Percentiles rank a stretch among this genome's conserved stretches.
phyloP scores from a whole-genome alignment of 2,797 vertebrate genomes.

The Hyperoplus lanceolatus region DNA sequence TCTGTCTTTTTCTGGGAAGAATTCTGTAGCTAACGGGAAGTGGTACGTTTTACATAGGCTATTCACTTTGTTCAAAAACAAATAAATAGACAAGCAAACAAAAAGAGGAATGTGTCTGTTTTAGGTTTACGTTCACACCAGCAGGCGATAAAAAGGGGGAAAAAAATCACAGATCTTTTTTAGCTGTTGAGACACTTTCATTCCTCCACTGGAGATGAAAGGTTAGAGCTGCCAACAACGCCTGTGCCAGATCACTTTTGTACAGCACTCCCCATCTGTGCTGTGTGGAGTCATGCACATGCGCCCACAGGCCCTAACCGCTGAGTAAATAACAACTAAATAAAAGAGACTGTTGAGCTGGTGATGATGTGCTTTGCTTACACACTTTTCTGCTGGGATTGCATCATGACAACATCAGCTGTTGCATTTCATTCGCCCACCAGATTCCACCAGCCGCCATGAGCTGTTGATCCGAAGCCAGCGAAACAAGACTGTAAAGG shows the following conservation, averaged over 20 bases:
- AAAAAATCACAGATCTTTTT: not conserved
- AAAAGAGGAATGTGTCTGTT: slow-evolving; percentile 16
- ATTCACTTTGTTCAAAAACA: slow-evolving; percentile 26
- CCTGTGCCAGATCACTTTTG: slow-evolving; percentile 19
- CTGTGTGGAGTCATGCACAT: slow-evolving; percentile 30
- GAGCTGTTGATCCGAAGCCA: slow-evolving; percentile 55
- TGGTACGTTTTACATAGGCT: slow-evolving; percentile 34
- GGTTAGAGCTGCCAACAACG: slow-evolving; percentile 7
- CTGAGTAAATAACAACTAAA: slow-evolving; percentile 57
- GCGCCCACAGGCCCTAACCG: slow-evolving; percentile 48
- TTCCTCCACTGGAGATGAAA: slow-evolving; percentile 1
- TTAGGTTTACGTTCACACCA: slow-evolving; percentile 3
- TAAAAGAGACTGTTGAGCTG: slow-evolving; percentile 48
- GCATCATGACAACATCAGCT: slow-evolving; percentile 75
- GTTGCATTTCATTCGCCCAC: slow-evolving; percentile 61
- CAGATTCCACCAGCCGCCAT: slow-evolving; percentile 32
- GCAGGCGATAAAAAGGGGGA: not conserved
- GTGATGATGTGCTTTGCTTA: slow-evolving; percentile 51
- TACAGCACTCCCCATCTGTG: not conserved
- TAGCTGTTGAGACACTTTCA: not conserved
- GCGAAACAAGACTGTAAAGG: slow-evolving; percentile 21
- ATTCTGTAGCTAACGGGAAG: slow-evolving; percentile 2
- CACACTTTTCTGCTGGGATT: slow-evolving; percentile 61
- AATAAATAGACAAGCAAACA: slow-evolving; percentile 44
- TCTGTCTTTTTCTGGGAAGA: not conserved